A percentile compares a stretch with the other conserved stretches of the same genome.
Conservation (phyloP, 2,888 invertebrate genomes). For the Lydus trimaculatus region DNA sequence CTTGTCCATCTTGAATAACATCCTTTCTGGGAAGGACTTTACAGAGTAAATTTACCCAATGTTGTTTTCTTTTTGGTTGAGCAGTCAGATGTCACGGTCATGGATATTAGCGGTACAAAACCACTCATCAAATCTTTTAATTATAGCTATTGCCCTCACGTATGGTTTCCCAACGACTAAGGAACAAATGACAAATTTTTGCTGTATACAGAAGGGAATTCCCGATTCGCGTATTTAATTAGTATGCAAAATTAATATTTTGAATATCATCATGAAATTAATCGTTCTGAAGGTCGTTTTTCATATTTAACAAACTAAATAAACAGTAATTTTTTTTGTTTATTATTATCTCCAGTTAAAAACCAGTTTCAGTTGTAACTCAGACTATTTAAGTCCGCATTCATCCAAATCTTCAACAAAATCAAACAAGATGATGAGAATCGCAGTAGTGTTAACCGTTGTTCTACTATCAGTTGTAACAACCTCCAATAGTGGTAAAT, state of each 20-base stretch:
- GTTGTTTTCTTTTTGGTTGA: not conserved
- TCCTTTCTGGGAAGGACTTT: not conserved
- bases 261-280: not conserved
- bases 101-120: not conserved
- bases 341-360: conserved; percentile 17
- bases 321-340: conserved; percentile 21
- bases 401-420: conserved; percentile 5
- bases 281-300: conserved; percentile 22
- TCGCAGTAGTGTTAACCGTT: conserved; percentile 14
- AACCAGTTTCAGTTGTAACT: conserved; percentile 23
- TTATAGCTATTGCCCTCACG: not conserved
- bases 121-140: not conserved
- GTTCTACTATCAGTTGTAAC: conserved; percentile 10
- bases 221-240: not conserved
- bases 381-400: conserved; percentile 25
- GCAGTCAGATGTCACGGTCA: conserved; percentile 9
- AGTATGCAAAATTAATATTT: not conserved
- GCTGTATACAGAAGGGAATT: not conserved
- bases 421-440: conserved; percentile 18
- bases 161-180: not conserved
- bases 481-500: conserved; percentile 11
- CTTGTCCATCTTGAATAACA: not conserved
- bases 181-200: not conserved
- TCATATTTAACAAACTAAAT: conserved; percentile 16
- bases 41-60: not conserved